Evolutionary conservation across 2,797 vertebrate species (phyloP), one percentile per base, ranked within the genome.

Genomic region (Ateles fusciceps): DNA sequence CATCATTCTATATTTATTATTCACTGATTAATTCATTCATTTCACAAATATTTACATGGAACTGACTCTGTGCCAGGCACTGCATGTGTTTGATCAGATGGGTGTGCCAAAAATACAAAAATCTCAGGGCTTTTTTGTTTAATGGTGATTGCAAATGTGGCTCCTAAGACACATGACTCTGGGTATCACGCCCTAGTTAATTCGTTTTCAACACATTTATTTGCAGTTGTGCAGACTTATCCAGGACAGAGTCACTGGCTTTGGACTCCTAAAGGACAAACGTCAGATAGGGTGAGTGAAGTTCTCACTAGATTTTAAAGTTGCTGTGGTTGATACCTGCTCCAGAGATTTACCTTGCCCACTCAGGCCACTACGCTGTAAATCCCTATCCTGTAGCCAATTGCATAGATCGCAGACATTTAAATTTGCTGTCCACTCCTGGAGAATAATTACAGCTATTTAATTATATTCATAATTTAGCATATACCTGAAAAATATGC

Each of bases 381-480:
- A 94, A 97, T 98, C 94, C 94, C 88, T 97, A 93, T 97, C 98
- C 98, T 98, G 97, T 55, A 98, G 97, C 97, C 98, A 98, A 97
- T 97, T 97, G 98, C 98, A 98, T 98, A 98, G 98, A 98, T 98
- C 93, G 61, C 91, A 97, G 97, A 96, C 64, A 98, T 98, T 98
- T 99, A 98, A 98, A 98, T 97, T 95, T 98, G 97, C 98, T 98
- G 98, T 98, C 98, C 98, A 98, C 94, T 99, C 98, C 97, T 96
- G 96, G 98, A 99, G 98, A 99, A 98, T 99, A 99, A 99, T 99
- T 99, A 99, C 97, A 97, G 98, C 98, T 98, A 98, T 99, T 99
- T 99, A 99, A 99, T 98, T 99, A 98, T 99, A 99, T 99, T 99
- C 98, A 99, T 99, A 99, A 99, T 99, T 99, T 98, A 99, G 98